Evolutionary conservation across 2,797 vertebrate genomes (phyloP).

Genomic region (Hylomyscus alleni): DNA sequence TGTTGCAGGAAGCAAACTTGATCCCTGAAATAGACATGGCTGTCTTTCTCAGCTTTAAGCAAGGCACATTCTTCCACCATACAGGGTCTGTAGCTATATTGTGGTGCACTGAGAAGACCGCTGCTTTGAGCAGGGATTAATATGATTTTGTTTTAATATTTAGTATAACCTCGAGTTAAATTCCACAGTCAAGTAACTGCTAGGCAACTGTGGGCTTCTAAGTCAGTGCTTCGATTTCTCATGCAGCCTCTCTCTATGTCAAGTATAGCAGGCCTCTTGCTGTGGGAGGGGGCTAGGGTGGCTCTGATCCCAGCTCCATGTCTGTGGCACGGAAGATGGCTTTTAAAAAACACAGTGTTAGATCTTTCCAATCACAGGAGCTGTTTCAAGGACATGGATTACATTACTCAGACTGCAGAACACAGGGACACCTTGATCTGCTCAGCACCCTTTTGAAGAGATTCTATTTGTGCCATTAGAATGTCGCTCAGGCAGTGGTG

Average conservation of each 20-base stretch:
- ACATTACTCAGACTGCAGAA: slow-evolving; percentile 6
- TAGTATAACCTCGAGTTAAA: background rate
- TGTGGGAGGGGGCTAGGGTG: background rate
- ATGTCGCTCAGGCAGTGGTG: slow-evolving; percentile 14
- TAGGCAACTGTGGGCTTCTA: background rate
- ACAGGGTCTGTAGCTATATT: background rate
- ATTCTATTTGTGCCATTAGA: slow-evolving; percentile 47
- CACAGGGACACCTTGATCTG: slow-evolving; percentile 28
- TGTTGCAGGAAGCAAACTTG: fast-evolving
- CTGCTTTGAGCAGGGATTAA: background rate
- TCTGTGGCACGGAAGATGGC: background rate
- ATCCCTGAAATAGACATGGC: background rate
- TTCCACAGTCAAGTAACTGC: background rate
- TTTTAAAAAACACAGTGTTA: slow-evolving; percentile 39
- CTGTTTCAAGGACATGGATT: slow-evolving; percentile 49
- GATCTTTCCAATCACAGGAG: slow-evolving; percentile 43
- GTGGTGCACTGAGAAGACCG: background rate
- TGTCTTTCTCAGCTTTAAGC: background rate
- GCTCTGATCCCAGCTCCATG: background rate
- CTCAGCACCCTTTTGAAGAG: slow-evolving; percentile 17
- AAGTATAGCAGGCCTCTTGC: background rate
- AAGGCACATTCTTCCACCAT: fast-evolving
- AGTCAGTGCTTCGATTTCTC: background rate
- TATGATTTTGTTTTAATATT: background rate
- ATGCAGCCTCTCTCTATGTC: background rate